Conservation (phyloP, 2,888 invertebrate species). For the Drosophila merina region DNA sequence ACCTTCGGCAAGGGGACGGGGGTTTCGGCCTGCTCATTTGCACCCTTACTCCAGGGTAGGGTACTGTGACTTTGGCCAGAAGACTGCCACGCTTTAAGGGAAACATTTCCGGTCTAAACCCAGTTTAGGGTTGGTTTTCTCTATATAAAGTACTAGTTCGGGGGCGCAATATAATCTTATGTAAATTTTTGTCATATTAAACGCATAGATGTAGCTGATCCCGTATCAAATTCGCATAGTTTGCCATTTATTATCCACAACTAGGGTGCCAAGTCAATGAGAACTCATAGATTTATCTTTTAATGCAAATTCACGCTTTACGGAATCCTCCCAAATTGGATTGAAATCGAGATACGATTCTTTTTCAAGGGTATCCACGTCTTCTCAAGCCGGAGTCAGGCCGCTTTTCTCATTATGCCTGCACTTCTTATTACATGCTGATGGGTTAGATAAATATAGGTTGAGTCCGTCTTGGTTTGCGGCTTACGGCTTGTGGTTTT, state of each 20-base stretch:
- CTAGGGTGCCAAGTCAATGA: background rate
- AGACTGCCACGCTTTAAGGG: slow-evolving; percentile 20
- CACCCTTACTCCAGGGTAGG: slow-evolving; percentile 21
- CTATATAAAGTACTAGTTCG: background rate
- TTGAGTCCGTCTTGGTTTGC: slow-evolving; percentile 16
- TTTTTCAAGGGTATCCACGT: slow-evolving; percentile 10
- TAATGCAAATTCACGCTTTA: background rate
- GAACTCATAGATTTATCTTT: background rate
- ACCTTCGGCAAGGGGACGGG: slow-evolving; percentile 1
- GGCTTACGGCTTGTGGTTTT: slow-evolving; percentile 33
- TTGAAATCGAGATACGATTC: background rate
- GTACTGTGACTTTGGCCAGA: slow-evolving; percentile 18
- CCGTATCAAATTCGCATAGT: slow-evolving; percentile 1
- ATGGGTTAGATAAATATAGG: slow-evolving; percentile 33
- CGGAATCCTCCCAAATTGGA: background rate
- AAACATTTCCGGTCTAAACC: slow-evolving; percentile 19
- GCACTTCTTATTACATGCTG: slow-evolving; percentile 24
- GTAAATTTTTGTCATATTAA: slow-evolving; percentile 11
- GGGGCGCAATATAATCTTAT: slow-evolving; percentile 27
- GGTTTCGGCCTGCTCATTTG: slow-evolving; percentile 23
- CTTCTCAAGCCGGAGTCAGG: background rate
- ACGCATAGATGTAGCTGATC: background rate
- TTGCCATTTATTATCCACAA: background rate
- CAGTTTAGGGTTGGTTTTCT: background rate
- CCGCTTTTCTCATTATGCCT: slow-evolving; percentile 10